phyloP scores from a whole-genome alignment of 1,140 invertebrate genomes.

The Bombyx mandarina region DNA sequence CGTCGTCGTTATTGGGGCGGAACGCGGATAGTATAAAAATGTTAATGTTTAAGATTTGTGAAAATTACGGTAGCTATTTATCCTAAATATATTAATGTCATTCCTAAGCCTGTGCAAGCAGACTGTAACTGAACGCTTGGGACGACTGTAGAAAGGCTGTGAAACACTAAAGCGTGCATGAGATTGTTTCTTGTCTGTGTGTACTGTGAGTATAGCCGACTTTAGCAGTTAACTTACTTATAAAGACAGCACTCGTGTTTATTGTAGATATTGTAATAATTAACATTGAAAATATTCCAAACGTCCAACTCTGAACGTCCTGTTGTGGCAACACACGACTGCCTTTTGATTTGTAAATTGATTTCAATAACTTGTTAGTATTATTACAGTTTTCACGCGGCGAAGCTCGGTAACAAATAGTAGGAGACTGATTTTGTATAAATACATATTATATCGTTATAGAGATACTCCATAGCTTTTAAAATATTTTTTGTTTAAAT shows the following conservation, averaged over 20 bases:
- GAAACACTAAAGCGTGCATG: slow-evolving; percentile 40
- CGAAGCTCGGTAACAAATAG: slow-evolving; percentile 53
- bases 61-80: slow-evolving; percentile 44
- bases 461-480: slow-evolving; percentile 26
- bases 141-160: slow-evolving; percentile 64
- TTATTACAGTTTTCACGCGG: slow-evolving; percentile 26
- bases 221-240: not conserved
- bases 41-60: not conserved
- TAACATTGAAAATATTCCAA: slow-evolving; percentile 21
- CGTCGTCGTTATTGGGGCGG: too few species aligned
- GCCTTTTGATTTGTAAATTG: slow-evolving; percentile 25
- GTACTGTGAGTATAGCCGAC: not conserved
- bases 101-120: slow-evolving; percentile 48
- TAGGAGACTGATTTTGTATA: slow-evolving; percentile 70
- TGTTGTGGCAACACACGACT: slow-evolving; percentile 23
- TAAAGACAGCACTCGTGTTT: not conserved
- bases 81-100: slow-evolving; percentile 27
- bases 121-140: slow-evolving; percentile 52
- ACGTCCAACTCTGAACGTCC: slow-evolving; percentile 51
- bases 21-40: too few species aligned
- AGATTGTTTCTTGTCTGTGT: slow-evolving; percentile 22
- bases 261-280: not conserved
- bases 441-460: slow-evolving; percentile 48
- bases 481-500: too few species aligned
- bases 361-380: slow-evolving; percentile 31